A percentile compares a stretch with the other conserved stretches of the same genome.
Conservation (phyloP, 2,113 vertebrate species). For the Lethenteron camtschaticum region DNA sequence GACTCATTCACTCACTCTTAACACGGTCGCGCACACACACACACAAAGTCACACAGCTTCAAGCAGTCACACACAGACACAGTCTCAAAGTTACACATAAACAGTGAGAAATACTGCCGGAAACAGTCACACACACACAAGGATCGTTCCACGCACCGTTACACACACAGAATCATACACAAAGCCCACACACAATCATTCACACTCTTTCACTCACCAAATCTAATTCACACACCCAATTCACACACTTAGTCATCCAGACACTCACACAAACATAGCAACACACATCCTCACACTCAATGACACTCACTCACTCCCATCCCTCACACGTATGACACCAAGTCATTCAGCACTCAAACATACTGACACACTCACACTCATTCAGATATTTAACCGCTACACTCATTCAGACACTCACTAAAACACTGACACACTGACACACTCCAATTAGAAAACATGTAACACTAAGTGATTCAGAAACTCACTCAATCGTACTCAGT, state of each 20-base stretch:
- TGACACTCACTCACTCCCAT: too few species aligned
- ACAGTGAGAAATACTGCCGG: slow-evolving; percentile 5
- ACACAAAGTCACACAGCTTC: not conserved
- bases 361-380: too few species aligned
- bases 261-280: not conserved
- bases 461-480: too few species aligned
- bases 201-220: not conserved
- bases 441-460: too few species aligned
- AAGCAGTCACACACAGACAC: not conserved
- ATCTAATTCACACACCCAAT: not conserved
- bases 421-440: slow-evolving; percentile 25
- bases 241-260: too few species aligned
- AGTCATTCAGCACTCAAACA: too few species aligned
- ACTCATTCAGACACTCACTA: slow-evolving; percentile 32
- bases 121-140: slow-evolving; percentile 2
- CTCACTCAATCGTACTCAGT: too few species aligned
- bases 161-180: slow-evolving; percentile 6
- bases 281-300: not conserved
- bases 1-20: not conserved
- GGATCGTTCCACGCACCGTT: slow-evolving; percentile 1
- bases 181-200: not conserved
- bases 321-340: too few species aligned
- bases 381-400: not conserved
- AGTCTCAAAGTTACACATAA: not conserved
- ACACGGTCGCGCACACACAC: not conserved